phyloP scores from a whole-genome alignment of 2,113 vertebrate genomes.

The Patagioenas fasciata region DNA sequence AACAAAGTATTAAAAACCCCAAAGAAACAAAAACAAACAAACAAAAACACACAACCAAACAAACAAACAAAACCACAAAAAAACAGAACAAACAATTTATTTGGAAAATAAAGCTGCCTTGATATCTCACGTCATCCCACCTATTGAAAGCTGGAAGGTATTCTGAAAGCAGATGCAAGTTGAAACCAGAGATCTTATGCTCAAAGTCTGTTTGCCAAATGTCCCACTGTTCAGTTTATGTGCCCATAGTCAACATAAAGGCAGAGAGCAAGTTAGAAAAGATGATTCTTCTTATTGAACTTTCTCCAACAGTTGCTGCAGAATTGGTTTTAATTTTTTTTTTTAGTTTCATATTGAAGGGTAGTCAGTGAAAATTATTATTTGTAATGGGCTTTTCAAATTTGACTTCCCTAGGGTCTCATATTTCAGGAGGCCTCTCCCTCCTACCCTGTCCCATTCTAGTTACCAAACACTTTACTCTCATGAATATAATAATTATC shows the following conservation, averaged over 20 bases:
- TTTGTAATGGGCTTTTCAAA: slow-evolving; percentile 1
- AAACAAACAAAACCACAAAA: too few species aligned
- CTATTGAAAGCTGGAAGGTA: not conserved
- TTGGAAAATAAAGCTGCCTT: slow-evolving; percentile 31
- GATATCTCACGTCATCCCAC: slow-evolving; percentile 17
- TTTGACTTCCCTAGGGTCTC: not conserved
- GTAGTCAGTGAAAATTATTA: not conserved
- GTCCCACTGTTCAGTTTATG: not conserved
- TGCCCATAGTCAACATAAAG: not conserved
- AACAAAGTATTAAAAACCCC: not conserved
- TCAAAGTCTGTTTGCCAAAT: slow-evolving; percentile 57
- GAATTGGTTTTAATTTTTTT: slow-evolving; percentile 20
- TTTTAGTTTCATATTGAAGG: not conserved
- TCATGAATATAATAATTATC: slow-evolving; percentile 13
- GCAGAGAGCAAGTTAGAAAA: not conserved
- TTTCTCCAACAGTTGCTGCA: not conserved
- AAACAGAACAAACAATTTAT: slow-evolving; percentile 20
- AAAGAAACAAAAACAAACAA: not conserved
- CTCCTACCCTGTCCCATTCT: not conserved
- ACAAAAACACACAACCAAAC: too few species aligned
- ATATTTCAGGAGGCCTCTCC: not conserved
- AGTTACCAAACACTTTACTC: not conserved
- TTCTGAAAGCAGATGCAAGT: slow-evolving; percentile 49
- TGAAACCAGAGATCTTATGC: not conserved
- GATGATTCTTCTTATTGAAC: slow-evolving; percentile 29